Evolutionary conservation across 2,797 vertebrate species (phyloP), one percentile per base, ranked within the genome.

Genomic region (Dendrocincla fuliginosa): DNA sequence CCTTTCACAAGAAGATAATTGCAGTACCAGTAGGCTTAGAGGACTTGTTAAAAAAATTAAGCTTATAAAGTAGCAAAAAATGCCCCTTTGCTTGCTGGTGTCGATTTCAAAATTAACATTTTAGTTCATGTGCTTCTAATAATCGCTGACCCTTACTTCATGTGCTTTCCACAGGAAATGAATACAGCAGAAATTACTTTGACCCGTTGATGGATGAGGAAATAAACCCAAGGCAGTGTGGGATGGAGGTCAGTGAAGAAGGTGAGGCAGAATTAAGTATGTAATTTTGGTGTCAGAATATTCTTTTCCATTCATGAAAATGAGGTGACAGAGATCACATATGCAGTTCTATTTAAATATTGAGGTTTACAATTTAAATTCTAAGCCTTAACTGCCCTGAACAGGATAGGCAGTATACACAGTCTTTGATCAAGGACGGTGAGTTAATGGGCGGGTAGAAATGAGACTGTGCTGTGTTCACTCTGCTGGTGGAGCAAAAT

Each of bases 181-280:
- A 99, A 98, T 97, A 97, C 98, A 96, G 98, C 98, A 98, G 97
- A 99, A 99, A 99, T 99, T 98, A 99, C 99, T 99, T 99, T 99
- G 99, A 99, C 99, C 99, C 97, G 33, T 96, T 96, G 97, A 98
- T 98, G 98, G 98, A 98, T 93, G 98, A 98, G 98, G 98, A 98
- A 99, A 98, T 98, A 97, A 98, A 99, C 98, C 98, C 98, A 98
- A 99, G 98, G 99, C 99, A 98, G 98, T 96, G 97, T 97, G 89
- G 98, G 98, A 98, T 94, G 98, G 98, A 98, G 99, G 99, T 98
- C 98, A 98, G 98, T 97, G 82, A 97, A 95, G 98, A 98, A 99
- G 99, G 99, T 99, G 99, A 99, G 98, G 98, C 98, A 97, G 99
- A 99, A 99, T 99, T 99, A 99, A 99, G 99, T 99, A 99, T 98